Conservation (phyloP, 2,113 vertebrate genomes). For the Australoheros scitulus region DNA sequence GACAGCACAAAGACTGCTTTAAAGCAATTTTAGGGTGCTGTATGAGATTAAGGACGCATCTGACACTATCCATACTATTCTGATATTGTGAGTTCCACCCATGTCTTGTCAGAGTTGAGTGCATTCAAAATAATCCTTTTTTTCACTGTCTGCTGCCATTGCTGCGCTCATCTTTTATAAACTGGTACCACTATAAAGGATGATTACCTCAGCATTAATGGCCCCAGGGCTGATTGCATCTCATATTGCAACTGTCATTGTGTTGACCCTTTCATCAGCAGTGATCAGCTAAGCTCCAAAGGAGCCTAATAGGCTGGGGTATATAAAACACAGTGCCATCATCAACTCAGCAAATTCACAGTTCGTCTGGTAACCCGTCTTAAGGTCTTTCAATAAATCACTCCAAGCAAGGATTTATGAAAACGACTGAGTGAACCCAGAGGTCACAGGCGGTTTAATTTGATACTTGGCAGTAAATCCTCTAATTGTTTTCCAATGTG, state of each 20-base stretch:
- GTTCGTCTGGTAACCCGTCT: constrained; percentile 70
- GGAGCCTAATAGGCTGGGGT: constrained; percentile 69
- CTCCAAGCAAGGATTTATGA: constrained; percentile 75
- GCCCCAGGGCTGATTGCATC: constrained; percentile 58
- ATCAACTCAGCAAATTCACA: constrained; percentile 76
- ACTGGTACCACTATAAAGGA: constrained; percentile 56
- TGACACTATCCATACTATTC: constrained; percentile 30
- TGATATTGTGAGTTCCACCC: constrained; percentile 10
- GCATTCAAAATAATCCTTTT: constrained; percentile 24
- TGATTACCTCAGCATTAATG: constrained; percentile 69
- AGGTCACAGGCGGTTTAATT: constrained; percentile 80
- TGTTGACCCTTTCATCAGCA: constrained; percentile 68
- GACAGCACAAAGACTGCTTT: not conserved
- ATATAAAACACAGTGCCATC: constrained; percentile 68
- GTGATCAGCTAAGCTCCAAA: constrained; percentile 67
- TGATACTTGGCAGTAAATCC: constrained; percentile 77
- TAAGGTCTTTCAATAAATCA: constrained; percentile 77
- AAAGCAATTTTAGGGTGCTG: not conserved
- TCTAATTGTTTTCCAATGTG: constrained; percentile 78
- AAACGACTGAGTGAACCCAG: constrained; percentile 73
- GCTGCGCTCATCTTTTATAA: constrained; percentile 60
- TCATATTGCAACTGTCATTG: constrained; percentile 69
- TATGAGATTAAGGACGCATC: not conserved
- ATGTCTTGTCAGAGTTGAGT: constrained; percentile 26
- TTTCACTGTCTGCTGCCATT: constrained; percentile 33